Evolutionary conservation across 2,797 vertebrate genomes (phyloP).

Genomic region (Orestias chungarensis): DNA sequence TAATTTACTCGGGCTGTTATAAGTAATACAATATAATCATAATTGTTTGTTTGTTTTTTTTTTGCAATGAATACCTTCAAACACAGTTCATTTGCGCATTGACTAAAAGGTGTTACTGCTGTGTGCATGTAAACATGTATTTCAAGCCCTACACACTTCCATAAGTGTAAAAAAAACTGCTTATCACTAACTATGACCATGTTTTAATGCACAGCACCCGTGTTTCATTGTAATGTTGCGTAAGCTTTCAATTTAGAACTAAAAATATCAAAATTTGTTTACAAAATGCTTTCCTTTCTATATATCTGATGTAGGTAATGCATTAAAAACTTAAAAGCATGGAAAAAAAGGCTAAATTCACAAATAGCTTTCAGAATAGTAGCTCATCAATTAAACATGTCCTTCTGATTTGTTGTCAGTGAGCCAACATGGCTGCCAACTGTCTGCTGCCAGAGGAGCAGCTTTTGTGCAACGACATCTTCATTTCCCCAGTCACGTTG

Average conservation of each 20-base stretch:
- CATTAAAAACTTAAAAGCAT: background rate
- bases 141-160: background rate
- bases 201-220: no score
- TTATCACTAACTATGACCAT: no score
- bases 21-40: background rate
- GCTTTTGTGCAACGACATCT: background rate
- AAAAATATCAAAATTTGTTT: no score
- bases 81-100: background rate
- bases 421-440: background rate
- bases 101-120: background rate
- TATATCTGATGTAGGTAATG: no score
- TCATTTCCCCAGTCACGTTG: background rate
- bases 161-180: background rate
- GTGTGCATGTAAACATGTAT: background rate
- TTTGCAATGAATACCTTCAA: background rate
- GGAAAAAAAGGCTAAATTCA: background rate
- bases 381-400: background rate
- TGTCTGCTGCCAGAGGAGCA: background rate
- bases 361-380: background rate
- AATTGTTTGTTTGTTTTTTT: no score
- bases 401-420: background rate
- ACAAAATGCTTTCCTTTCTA: no score
- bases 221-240: no score
- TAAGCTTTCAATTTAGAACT: no score
- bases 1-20: background rate